phyloP scores from a whole-genome alignment of 2,113 vertebrate species.

The Mustelus asterias region DNA sequence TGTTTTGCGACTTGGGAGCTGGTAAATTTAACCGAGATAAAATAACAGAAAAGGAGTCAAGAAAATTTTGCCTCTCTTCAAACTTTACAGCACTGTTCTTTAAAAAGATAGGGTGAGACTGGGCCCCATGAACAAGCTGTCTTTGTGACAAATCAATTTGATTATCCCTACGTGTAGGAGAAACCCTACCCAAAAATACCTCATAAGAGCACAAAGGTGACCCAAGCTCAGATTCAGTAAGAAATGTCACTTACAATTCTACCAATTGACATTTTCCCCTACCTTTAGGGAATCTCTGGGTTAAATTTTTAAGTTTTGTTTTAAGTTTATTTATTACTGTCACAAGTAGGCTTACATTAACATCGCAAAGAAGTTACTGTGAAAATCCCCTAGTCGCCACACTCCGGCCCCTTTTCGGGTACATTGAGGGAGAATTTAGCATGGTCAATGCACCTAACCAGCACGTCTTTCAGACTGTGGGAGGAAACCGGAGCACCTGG shows the following conservation, averaged over 20 bases:
- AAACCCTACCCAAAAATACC: not conserved
- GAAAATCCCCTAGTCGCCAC: too few species aligned
- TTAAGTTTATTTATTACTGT: too few species aligned
- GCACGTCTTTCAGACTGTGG: too few species aligned
- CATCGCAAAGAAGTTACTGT: too few species aligned
- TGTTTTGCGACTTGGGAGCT: not conserved
- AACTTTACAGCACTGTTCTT: not conserved
- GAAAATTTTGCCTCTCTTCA: not conserved
- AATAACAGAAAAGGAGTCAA: not conserved
- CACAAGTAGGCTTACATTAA: too few species aligned
- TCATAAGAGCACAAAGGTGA: not conserved
- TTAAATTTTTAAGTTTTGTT: too few species aligned
- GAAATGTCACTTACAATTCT: not conserved
- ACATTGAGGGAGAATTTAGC: too few species aligned
- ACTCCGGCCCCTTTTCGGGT: too few species aligned
- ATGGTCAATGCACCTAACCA: too few species aligned
- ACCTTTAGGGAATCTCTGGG: not conserved
- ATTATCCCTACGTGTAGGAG: not conserved
- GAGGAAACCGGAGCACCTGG: too few species aligned
- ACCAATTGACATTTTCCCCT: not conserved
- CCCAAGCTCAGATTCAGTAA: not conserved
- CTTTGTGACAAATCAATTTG: not conserved
- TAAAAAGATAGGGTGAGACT: not conserved
- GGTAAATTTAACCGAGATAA: not conserved
- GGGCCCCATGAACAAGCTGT: not conserved